Base-by-base conservation (phyloP, 2,888 invertebrate species). In the Macrophya alboannulata region DNA sequence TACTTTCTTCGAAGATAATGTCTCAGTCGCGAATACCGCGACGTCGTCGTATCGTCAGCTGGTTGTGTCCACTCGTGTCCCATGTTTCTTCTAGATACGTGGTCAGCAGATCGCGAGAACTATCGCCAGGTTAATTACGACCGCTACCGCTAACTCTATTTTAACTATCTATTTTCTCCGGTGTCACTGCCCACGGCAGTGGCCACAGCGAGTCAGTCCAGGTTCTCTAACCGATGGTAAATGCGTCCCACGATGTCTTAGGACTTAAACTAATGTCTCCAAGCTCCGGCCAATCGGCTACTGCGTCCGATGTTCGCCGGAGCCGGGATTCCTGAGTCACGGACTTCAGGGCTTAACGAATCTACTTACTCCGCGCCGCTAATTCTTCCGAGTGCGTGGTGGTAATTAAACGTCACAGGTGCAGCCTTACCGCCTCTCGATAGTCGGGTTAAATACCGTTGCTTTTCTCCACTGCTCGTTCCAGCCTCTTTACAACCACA, bases 331-430 rank as follows among this genome's bases (percentile, higher is more conserved):
- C 91, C 88, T 87, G 89, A 88, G 89, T 86, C 88, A 68, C 71
- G 31, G 68, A 68, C 83, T 68, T 71, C 43, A 21, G 21, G 62
- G 87, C 88, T 90, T 92, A 92, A 92, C 92, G 92, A 92, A 91
- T 92, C 92, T 92, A 92, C 92, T 86, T 74, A 51, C 45, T 82
- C 59, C 65, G 71, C 87, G 86, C 87, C 87, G 85, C 86, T 81
- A 85, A 86, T 87, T 87, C 85, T 43, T 85, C 17, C 84, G 55
- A 71, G 87, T 85, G 85, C 87, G 88, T 90, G 90, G 88, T 90
- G 91, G 92, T 92, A 92, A 93, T 92, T 92, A 93, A 93, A 93
- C 93, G 93, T 93, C 93, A 92, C 93, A 92, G 92, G 92, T 93
- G 92, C 81, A 81, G 81, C 92, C 91, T 92, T 92, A 90, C 91